phyloP scores from a whole-genome alignment of 2,888 invertebrate species.

The Drosophila gaucha region DNA sequence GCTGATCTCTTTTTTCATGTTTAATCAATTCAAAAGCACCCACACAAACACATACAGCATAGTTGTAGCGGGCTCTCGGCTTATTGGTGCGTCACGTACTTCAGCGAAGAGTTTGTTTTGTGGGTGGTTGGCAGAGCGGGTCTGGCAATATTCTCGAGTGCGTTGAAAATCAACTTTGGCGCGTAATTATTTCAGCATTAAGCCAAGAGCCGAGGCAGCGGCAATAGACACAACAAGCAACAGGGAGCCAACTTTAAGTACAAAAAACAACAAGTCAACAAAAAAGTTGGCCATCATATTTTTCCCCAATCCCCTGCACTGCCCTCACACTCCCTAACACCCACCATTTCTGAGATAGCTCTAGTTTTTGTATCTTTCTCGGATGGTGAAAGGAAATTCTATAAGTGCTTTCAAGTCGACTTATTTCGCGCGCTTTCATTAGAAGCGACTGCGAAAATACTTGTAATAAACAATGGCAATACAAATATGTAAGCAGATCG shows the following conservation, averaged over 20 bases:
- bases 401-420: constrained; percentile 61
- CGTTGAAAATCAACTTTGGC: constrained; percentile 52
- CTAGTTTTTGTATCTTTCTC: constrained; percentile 28
- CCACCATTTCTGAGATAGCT: constrained; percentile 13
- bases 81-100: constrained; percentile 68
- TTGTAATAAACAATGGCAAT: constrained; percentile 53
- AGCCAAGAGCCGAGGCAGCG: constrained; percentile 17
- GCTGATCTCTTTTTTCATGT: constrained; percentile 57
- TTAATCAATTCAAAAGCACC: constrained; percentile 56
- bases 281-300: constrained; percentile 67
- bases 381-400: constrained; percentile 24
- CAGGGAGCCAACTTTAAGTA: constrained; percentile 26
- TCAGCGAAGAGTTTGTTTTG: constrained; percentile 36
- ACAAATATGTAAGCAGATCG: background rate
- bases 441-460: constrained; percentile 49
- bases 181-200: constrained; percentile 69
- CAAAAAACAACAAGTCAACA: constrained; percentile 38
- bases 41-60: constrained; percentile 5
- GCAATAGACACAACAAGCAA: constrained; percentile 27
- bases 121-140: constrained; percentile 1
- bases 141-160: constrained; percentile 29
- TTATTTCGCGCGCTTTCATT: constrained; percentile 55
- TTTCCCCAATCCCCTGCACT: background rate
- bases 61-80: constrained; percentile 30
- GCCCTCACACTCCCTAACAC: background rate